These are phyloP conservation scores for Cyprinella venusta DNA, from an alignment of 2,797 vertebrate genomes.

Conservation along the genomic window DNA sequence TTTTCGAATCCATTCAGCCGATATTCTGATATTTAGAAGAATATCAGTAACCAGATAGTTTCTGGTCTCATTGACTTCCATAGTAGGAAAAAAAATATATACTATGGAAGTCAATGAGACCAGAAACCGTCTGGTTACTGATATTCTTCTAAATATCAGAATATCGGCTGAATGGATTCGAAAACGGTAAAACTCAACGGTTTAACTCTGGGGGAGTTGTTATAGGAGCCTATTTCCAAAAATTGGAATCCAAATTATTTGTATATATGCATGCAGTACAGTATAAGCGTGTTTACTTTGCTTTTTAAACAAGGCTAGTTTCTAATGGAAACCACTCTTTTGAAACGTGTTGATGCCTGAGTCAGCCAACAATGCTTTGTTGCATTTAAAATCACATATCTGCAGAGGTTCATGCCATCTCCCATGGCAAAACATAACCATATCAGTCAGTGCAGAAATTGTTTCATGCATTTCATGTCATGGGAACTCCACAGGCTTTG, in stretches of 20 bases:
- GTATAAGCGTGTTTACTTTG: background rate
- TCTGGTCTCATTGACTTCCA: no score
- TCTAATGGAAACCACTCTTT: background rate
- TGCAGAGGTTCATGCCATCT: background rate
- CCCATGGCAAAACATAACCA: background rate
- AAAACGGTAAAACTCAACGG: no score
- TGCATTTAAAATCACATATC: background rate
- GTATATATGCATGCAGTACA: background rate
- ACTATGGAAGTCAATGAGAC: no score
- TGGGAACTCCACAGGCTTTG: constrained; percentile 2
- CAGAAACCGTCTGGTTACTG: no score
- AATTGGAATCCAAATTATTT: background rate
- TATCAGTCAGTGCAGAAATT: background rate
- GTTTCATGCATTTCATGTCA: background rate
- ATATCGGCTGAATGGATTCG: no score
- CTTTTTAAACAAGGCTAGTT: background rate
- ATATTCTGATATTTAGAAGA: no score
- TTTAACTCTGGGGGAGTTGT: no score
- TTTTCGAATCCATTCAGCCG: no score
- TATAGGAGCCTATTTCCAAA: no score
- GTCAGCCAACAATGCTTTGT: background rate
- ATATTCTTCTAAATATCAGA: no score
- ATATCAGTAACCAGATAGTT: no score
- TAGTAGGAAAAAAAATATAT: no score
- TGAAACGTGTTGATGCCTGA: background rate